Base-by-base conservation (phyloP, 2,113 vertebrate genomes). In the Puma concolor region DNA sequence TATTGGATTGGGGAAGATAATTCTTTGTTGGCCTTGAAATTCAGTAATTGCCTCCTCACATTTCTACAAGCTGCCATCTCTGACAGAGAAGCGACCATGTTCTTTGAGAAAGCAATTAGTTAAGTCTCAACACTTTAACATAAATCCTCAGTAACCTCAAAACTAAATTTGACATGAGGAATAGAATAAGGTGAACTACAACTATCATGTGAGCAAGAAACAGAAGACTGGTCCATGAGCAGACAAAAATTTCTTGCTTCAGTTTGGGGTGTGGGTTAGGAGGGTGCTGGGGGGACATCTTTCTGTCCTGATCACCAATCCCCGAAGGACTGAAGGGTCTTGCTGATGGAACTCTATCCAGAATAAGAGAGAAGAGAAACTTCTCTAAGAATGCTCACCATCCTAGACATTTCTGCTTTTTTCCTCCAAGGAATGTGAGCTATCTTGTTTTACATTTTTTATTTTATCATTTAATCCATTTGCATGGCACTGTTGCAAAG, bases 391-490 rank as follows among this genome's bases (percentile, higher is more conserved):
- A 95, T 66, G 89, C 38, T 92, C 14, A 25, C 52, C 86, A 94
- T 96, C 74, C 79, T 86, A 96, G 95, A 94, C 69, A 97, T 89
- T 83, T 95, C 77, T 95, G 71, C 21, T 74, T 69, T 63, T 64
- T 36, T 38, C 8, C 16, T 72, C 60, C 60, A 13, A 94, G 38
- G 98, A 98, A 98, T 96, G 95, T 81, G 41, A 97, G 89, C 52
- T 88, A 93, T 96, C 95, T 83, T 96, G 36, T 79, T 94, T 86
- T 86, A 93, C 82, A 89, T 96, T 88, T 97, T 97, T 96, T 41
- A 86, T 96, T 92, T 95, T 95, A 95, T 67, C 94, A 72, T 92
- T 79, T 96, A 96, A 97, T 96, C 92, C 69, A 92, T 90, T 96
- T 95, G 80, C 85, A 50, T n/a, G 52, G 80, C 71, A 67, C 76